Evolutionary conservation across 1,140 invertebrate species (phyloP).

Genomic region (Drosophila nasuta): DNA sequence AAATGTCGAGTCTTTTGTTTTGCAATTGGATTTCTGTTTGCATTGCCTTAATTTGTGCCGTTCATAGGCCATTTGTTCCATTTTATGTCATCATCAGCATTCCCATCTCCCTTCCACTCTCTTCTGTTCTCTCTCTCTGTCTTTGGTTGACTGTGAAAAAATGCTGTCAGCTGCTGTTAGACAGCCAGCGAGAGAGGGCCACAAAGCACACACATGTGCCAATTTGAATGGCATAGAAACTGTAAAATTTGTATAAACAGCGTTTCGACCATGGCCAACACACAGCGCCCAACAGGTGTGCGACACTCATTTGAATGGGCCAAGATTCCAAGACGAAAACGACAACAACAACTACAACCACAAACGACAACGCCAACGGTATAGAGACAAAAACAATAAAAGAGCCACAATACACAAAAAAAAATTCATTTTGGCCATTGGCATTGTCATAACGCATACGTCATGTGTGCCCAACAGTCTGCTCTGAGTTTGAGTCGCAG

Average conservation of each 20-base stretch:
- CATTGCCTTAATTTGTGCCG: slow-evolving; percentile 80
- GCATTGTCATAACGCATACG: slow-evolving; percentile 78
- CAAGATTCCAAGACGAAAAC: slow-evolving; percentile 61
- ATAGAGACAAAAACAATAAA: slow-evolving; percentile 39
- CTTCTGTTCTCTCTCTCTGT: background rate
- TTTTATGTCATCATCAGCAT: slow-evolving; percentile 77
- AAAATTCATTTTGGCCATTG: slow-evolving; percentile 51
- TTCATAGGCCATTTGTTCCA: slow-evolving; percentile 81
- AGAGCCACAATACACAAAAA: slow-evolving; percentile 34
- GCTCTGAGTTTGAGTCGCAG: background rate
- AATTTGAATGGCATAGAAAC: slow-evolving; percentile 66
- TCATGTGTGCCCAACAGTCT: slow-evolving; percentile 56
- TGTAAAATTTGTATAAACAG: slow-evolving; percentile 34
- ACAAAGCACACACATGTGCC: slow-evolving; percentile 64
- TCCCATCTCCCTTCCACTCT: background rate
- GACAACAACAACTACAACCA: slow-evolving; percentile 14
- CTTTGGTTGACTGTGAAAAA: slow-evolving; percentile 30
- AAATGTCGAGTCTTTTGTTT: slow-evolving; percentile 72
- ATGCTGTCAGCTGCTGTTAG: slow-evolving; percentile 69
- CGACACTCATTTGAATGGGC: slow-evolving; percentile 71
- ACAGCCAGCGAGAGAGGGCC: slow-evolving; percentile 44
- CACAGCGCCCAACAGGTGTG: slow-evolving; percentile 69
- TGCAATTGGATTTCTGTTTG: slow-evolving; percentile 75
- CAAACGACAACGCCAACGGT: background rate
- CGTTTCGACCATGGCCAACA: slow-evolving; percentile 66